Percentiles rank a stretch among this genome's conserved stretches.
Evolutionary conservation across 2,113 vertebrate species (phyloP).

Genomic region (Bombycilla garrulus): DNA sequence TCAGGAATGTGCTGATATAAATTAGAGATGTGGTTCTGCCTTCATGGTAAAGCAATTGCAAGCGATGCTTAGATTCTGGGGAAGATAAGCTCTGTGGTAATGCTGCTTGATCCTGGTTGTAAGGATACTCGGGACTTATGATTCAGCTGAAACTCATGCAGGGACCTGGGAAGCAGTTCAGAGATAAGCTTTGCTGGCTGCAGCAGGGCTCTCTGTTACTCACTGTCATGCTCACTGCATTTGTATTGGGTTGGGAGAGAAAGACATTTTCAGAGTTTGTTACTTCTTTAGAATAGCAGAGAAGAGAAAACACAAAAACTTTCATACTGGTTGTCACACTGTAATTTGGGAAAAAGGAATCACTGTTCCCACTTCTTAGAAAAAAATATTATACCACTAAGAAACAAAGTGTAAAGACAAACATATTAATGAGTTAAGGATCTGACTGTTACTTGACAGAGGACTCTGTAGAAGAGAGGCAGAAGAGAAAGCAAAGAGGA

Average conservation of each 20-base stretch:
- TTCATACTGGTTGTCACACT: background rate
- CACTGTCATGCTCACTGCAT: background rate
- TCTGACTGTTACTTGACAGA: background rate
- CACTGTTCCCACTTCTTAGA: background rate
- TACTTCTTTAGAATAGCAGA: background rate
- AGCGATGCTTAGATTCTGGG: fast-evolving
- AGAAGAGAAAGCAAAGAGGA: background rate
- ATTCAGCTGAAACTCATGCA: background rate
- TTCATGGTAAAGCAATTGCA: background rate
- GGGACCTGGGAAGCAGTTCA: background rate
- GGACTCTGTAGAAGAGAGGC: background rate
- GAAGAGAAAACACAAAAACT: background rate
- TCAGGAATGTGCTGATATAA: background rate
- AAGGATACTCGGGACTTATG: background rate
- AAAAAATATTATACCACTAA: background rate
- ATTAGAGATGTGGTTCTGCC: background rate
- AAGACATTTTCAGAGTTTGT: background rate
- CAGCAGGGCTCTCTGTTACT: background rate
- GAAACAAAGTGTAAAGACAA: background rate
- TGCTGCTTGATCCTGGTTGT: background rate
- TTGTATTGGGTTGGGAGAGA: background rate
- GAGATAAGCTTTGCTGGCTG: background rate
- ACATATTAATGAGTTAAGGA: background rate
- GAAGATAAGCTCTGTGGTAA: background rate
- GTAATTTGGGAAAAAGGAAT: background rate